Base-by-base conservation (phyloP, 2,797 vertebrate species). In the Remorina albescens region DNA sequence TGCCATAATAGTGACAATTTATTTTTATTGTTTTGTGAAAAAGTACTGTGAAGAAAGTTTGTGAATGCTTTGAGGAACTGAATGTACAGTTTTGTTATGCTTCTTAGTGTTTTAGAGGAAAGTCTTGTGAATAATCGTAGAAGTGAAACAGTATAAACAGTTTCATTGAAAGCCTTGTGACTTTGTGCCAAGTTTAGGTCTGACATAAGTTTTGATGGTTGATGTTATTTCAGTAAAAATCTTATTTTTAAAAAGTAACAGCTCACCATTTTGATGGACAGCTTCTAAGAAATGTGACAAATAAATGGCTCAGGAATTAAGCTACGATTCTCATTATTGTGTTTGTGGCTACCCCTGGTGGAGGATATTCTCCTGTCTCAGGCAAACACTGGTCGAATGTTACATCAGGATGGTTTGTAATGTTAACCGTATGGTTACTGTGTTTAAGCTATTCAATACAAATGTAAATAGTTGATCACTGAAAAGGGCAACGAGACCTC, bases 291-390 rank as follows among this genome's bases (percentile, higher is more conserved):
- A 83, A 87, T 87, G 50, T 80, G 83, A 85, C 69, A 55, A 93
- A 92, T 93, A 94, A 94, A 94, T 89, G 89, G 88, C 88, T 93
- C 89, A 92, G 90, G 90, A 93, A 93, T 71, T 76, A 37, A 87
- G 70, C 23, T 67, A 44, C 80, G 60, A 51, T 74, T 80, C 36
- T 89, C 71, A 83, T 88, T 80, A 76, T 72, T 90, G 89, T 88
- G 90, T 86, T 76, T 89, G 76, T 90, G 87, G 89, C 85, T 86
- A 89, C 88, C 88, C 86, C 88, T 91, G 86, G 88, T 90, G 91
- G 90, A 88, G 71, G 81, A 91, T 74, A 46, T 76, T 53, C 51
- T 83, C 32, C 47, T 57, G 23, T 64, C 53, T 63, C 5, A 77
- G 23, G 69, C 23, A 47, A 18, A 46, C 28, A n/a, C 32, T 3